phyloP scores from a whole-genome alignment of 2,888 invertebrate species.

The Anoplius nigerrimus region DNA sequence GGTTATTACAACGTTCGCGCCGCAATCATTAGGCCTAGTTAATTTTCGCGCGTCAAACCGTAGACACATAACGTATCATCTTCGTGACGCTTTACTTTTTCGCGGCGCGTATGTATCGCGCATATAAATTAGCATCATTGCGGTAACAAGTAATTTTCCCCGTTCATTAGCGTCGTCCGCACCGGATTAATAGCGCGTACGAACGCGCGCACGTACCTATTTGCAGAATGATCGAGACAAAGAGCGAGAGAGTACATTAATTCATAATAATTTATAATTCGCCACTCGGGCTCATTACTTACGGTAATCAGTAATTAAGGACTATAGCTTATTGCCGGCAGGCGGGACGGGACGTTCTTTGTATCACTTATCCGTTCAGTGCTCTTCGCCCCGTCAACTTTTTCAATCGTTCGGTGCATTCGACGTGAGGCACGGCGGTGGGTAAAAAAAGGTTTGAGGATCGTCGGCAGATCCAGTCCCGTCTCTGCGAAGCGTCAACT shows the following conservation, averaged over 20 bases:
- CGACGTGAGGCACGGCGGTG: no score
- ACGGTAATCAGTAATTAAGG: slow-evolving; percentile 32
- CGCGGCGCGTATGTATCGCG: neutral
- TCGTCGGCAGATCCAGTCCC: neutral
- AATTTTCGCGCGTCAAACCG: slow-evolving; percentile 1
- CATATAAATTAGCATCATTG: neutral
- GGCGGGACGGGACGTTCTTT: neutral
- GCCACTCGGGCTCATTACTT: slow-evolving; percentile 3
- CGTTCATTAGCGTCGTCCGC: neutral
- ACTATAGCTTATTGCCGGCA: slow-evolving; percentile 26
- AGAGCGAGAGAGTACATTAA: neutral
- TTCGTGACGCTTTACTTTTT: slow-evolving; percentile 10
- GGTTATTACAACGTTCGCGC: no score
- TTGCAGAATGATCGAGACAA: no score
- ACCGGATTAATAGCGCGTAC: neutral
- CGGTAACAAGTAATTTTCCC: neutral
- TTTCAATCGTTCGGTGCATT: no score
- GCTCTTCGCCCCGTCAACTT: no score
- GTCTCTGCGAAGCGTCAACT: slow-evolving; percentile 21
- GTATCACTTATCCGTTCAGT: neutral
- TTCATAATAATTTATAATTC: slow-evolving; percentile 13
- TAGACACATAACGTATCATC: slow-evolving; percentile 12
- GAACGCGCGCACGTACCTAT: neutral
- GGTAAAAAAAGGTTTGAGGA: no score
- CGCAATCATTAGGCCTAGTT: no score